Percentiles rank a stretch among this genome's conserved stretches.
Evolutionary conservation across 2,888 invertebrate species (phyloP).

Genomic region (Crepidodera aurea): DNA sequence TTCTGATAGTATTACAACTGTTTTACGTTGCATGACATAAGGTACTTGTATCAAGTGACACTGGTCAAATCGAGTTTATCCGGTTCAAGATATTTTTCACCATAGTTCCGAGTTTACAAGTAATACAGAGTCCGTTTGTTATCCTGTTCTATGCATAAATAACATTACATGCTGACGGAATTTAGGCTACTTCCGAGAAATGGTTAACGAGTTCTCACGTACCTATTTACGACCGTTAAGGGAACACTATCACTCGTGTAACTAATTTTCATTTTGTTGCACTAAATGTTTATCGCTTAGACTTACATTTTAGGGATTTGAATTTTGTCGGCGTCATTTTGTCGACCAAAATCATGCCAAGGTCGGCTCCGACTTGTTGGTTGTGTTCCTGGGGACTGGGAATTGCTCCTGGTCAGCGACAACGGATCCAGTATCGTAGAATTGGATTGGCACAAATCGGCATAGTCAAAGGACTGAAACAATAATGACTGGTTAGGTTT

Average conservation of each 20-base stretch:
- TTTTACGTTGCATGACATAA: slow-evolving; percentile 48
- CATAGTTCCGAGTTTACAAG: slow-evolving; percentile 50
- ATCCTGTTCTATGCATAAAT: slow-evolving; percentile 38
- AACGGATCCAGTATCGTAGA: slow-evolving; percentile 58
- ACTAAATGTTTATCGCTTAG: slow-evolving; percentile 26
- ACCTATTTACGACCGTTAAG: slow-evolving; percentile 22
- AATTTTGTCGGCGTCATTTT: slow-evolving; percentile 94
- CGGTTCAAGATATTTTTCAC: slow-evolving; percentile 51
- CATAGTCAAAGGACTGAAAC: slow-evolving; percentile 89
- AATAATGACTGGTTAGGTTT: slow-evolving; percentile 12
- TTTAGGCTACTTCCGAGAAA: slow-evolving; percentile 50
- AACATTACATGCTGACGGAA: slow-evolving; percentile 42
- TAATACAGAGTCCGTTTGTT: slow-evolving; percentile 46
- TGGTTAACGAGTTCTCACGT: slow-evolving; percentile 42
- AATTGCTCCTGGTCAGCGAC: slow-evolving; percentile 55
- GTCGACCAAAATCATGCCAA: slow-evolving; percentile 94
- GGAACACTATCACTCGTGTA: background rate
- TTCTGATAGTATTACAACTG: slow-evolving; percentile 47
- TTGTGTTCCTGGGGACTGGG: slow-evolving; percentile 60
- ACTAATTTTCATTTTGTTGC: background rate
- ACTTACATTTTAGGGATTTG: slow-evolving; percentile 98
- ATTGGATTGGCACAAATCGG: slow-evolving; percentile 80
- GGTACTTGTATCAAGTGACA: slow-evolving; percentile 53
- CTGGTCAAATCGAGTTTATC: slow-evolving; percentile 55
- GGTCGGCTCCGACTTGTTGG: slow-evolving; percentile 79